phyloP scores from a whole-genome alignment of 2,888 invertebrate genomes.

The Miltochrista miniata region DNA sequence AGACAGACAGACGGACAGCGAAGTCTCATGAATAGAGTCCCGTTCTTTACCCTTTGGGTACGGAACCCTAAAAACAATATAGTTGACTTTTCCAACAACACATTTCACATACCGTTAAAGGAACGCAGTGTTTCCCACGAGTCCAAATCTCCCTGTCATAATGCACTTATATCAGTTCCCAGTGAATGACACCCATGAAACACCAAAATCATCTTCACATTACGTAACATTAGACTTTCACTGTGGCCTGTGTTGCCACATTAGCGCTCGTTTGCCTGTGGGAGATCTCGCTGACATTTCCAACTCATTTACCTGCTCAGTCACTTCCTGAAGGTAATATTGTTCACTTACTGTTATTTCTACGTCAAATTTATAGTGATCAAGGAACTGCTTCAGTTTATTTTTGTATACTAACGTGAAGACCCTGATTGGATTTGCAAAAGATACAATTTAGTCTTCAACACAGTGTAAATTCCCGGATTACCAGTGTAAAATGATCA shows the following conservation, averaged over 20 bases:
- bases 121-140: not conserved
- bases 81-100: not conserved
- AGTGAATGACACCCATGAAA: constrained; percentile 31
- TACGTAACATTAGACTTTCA: constrained; percentile 35
- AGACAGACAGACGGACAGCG: too few species aligned
- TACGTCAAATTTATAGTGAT: too few species aligned
- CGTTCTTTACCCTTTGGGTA: too few species aligned
- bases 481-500: too few species aligned
- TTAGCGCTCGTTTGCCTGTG: constrained; percentile 34
- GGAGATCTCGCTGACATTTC: constrained; percentile 38
- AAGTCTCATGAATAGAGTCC: too few species aligned
- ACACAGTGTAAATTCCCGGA: too few species aligned
- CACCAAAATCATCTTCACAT: constrained; percentile 46
- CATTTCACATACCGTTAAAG: not conserved
- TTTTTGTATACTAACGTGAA: too few species aligned
- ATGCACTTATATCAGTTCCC: constrained; percentile 20
- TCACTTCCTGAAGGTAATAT: constrained; percentile 44
- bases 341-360: not conserved
- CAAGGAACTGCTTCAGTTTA: too few species aligned
- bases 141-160: constrained; percentile 1
- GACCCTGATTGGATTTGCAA: too few species aligned
- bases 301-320: constrained; percentile 41
- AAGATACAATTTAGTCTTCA: too few species aligned
- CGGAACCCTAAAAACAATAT: too few species aligned
- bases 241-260: constrained; percentile 10